Conservation (phyloP, 2,888 invertebrate species). For the Pocota personata region DNA sequence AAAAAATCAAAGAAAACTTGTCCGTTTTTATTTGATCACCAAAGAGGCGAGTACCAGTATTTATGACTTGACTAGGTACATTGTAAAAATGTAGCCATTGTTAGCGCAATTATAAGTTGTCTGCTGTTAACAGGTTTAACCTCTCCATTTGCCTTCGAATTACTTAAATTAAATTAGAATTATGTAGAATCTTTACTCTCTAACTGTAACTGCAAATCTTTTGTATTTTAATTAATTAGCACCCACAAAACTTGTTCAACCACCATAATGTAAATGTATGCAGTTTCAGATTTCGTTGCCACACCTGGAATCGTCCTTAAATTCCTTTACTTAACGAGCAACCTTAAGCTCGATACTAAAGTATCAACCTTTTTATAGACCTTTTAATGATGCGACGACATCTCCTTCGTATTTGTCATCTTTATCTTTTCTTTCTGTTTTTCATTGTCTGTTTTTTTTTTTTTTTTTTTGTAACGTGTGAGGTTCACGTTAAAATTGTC, state of each 20-base stretch:
- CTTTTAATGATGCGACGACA: neutral
- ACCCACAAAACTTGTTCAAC: neutral
- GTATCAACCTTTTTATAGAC: neutral
- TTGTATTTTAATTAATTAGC: neutral
- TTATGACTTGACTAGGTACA: too few relatives aligned
- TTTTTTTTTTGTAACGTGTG: neutral
- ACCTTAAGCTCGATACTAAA: slow-evolving; percentile 1
- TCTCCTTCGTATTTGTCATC: neutral
- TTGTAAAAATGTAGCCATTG: neutral
- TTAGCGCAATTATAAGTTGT: neutral
- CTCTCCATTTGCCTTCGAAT: neutral
- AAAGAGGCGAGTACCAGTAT: too few relatives aligned
- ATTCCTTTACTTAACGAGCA: neutral
- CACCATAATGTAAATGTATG: neutral
- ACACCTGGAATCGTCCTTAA: neutral
- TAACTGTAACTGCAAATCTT: neutral
- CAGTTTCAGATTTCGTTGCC: neutral
- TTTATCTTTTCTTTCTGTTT: neutral
- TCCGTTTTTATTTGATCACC: too few relatives aligned
- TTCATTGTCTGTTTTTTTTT: neutral
- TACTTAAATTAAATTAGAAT: neutral
- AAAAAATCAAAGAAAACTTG: too few relatives aligned
- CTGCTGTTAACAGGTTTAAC: neutral
- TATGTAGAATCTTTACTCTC: neutral
- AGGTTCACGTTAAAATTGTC: slow-evolving; percentile 27